Evolutionary conservation across 2,888 invertebrate genomes (phyloP).

Genomic region (Chrysolina haemoptera): DNA sequence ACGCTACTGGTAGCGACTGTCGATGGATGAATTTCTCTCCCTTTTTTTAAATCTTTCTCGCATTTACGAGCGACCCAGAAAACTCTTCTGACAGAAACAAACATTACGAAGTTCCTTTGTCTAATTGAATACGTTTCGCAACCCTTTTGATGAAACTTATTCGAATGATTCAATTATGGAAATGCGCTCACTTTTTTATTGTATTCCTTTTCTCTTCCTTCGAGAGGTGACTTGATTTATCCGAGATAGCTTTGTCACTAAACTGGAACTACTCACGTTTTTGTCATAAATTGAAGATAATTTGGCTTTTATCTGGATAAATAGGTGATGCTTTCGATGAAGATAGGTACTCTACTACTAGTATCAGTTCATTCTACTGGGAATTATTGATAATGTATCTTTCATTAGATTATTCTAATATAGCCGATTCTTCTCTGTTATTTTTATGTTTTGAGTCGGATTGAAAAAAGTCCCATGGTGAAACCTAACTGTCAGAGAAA

Average conservation of each 20-base stretch:
- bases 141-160: constrained; percentile 14
- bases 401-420: no score
- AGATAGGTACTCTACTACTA: no score
- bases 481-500: background rate
- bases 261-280: background rate
- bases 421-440: no score
- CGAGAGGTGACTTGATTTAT: constrained; percentile 6
- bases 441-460: no score
- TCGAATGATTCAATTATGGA: constrained; percentile 22
- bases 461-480: no score
- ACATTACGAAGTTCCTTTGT: constrained; percentile 11
- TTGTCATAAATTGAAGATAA: background rate
- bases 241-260: background rate
- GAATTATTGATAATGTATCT: no score
- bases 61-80: background rate
- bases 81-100: background rate
- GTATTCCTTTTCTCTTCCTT: constrained; percentile 2
- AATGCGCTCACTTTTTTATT: constrained; percentile 9
- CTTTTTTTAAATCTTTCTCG: background rate
- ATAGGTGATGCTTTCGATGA: background rate
- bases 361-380: no score
- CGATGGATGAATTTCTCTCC: background rate
- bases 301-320: background rate
- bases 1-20: background rate
- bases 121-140: constrained; percentile 11